These are phyloP conservation scores for Masticophis lateralis DNA, from an alignment of 2,797 vertebrate species.

Conservation along the genomic window DNA sequence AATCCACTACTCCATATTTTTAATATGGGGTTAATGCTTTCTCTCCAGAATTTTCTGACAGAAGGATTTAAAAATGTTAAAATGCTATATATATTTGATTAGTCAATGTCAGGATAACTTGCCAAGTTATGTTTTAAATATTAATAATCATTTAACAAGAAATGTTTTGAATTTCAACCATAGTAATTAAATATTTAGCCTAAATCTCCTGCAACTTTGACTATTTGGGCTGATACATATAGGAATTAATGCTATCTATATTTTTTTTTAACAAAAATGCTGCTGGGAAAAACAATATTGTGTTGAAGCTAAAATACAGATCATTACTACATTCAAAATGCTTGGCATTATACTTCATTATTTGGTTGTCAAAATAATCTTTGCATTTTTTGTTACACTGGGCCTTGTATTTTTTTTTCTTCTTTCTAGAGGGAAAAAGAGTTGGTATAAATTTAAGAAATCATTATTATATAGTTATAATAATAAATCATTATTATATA, in stretches of 20 bases:
- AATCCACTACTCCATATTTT: not conserved
- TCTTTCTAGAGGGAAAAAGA: slow-evolving; percentile 49
- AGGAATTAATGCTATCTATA: slow-evolving; percentile 8
- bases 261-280: not conserved
- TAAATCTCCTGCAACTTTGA: slow-evolving; percentile 17
- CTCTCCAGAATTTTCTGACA: not conserved
- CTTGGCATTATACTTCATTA: slow-evolving; percentile 70
- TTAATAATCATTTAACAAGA: slow-evolving; percentile 24
- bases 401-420: slow-evolving; percentile 55
- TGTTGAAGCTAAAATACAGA: slow-evolving; percentile 69
- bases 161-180: slow-evolving; percentile 19
- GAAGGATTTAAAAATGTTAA: not conserved
- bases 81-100: slow-evolving; percentile 1
- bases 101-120: not conserved
- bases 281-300: slow-evolving; percentile 18
- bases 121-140: slow-evolving; percentile 23
- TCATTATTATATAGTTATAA: not conserved
- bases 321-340: slow-evolving; percentile 62
- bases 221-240: not conserved
- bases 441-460: not conserved
- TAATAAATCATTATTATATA: not conserved
- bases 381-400: slow-evolving; percentile 45
- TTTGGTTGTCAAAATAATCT: slow-evolving; percentile 65
- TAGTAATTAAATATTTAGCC: slow-evolving; percentile 10
- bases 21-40: not conserved